phyloP scores from a whole-genome alignment of 2,888 invertebrate species.

The Rutpela maculata region DNA sequence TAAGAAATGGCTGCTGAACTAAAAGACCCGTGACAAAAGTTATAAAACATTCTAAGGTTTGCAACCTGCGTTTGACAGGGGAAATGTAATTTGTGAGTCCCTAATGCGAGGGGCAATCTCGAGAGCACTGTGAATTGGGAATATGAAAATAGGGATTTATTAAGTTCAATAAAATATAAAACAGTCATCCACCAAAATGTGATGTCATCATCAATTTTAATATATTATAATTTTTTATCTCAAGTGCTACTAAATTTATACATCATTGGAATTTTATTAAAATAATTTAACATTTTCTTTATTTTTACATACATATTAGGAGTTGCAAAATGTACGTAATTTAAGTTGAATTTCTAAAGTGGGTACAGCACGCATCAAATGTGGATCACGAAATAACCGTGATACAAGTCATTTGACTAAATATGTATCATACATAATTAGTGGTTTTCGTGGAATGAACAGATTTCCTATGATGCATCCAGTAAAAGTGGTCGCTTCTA shows the following conservation, averaged over 20 bases:
- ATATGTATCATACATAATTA: too few species aligned
- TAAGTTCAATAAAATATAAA: conserved; percentile 68
- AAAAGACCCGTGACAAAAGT: conserved; percentile 64
- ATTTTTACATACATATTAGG: too few species aligned
- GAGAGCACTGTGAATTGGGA: conserved; percentile 67
- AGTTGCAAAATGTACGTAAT: too few species aligned
- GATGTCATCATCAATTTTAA: conserved; percentile 60
- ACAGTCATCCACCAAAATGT: conserved; percentile 61
- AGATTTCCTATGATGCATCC: too few species aligned
- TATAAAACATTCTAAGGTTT: conserved; percentile 66
- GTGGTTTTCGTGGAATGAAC: too few species aligned
- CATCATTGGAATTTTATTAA: background rate
- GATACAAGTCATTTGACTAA: too few species aligned
- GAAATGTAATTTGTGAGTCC: conserved; percentile 70
- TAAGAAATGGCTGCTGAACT: conserved; percentile 49
- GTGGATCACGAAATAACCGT: too few species aligned
- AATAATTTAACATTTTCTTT: background rate
- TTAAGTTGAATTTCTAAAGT: too few species aligned
- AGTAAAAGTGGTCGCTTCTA: too few species aligned
- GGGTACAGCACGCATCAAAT: too few species aligned
- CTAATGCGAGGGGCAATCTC: conserved; percentile 66
- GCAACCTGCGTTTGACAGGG: conserved; percentile 69
- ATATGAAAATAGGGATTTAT: conserved; percentile 70
- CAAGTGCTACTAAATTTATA: conserved; percentile 3
- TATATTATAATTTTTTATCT: conserved; percentile 45